A percentile compares a stretch with the other conserved stretches of the same genome.
Conservation (phyloP, 2,113 vertebrate genomes). For the Cranoglanis bouderius region DNA sequence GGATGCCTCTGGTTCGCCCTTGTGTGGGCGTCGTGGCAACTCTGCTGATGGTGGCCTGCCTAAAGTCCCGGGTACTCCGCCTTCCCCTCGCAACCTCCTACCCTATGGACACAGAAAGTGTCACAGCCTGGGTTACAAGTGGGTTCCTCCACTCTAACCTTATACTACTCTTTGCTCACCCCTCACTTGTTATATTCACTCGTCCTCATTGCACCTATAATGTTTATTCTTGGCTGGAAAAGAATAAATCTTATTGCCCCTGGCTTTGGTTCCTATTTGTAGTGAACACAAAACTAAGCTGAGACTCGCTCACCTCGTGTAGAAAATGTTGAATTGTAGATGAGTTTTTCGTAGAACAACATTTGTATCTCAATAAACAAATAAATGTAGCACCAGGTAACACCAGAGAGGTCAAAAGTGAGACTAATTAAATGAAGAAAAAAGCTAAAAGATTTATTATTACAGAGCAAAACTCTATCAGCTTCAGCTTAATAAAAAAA, state of each 20-base stretch:
- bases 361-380: too few species aligned
- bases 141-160: conserved; percentile 59
- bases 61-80: conserved; percentile 85
- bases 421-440: too few species aligned
- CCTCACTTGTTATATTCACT: neutral
- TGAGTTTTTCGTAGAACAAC: too few species aligned
- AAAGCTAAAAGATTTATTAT: too few species aligned
- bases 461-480: too few species aligned
- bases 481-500: too few species aligned
- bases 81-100: conserved; percentile 90
- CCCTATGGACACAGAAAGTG: conserved; percentile 95
- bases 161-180: neutral
- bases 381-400: neutral
- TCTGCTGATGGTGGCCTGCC: conserved; percentile 78
- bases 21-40: conserved; percentile 80
- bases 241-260: neutral
- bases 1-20: conserved; percentile 87
- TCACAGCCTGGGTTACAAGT: conserved; percentile 98
- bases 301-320: too few species aligned
- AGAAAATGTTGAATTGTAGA: neutral
- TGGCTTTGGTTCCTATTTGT: neutral
- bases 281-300: neutral
- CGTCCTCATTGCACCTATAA: neutral
- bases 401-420: neutral
- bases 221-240: neutral